Evolutionary conservation across 2,888 invertebrate genomes (phyloP), one percentile per base, ranked within the genome.

Genomic region (Plusia festucae): DNA sequence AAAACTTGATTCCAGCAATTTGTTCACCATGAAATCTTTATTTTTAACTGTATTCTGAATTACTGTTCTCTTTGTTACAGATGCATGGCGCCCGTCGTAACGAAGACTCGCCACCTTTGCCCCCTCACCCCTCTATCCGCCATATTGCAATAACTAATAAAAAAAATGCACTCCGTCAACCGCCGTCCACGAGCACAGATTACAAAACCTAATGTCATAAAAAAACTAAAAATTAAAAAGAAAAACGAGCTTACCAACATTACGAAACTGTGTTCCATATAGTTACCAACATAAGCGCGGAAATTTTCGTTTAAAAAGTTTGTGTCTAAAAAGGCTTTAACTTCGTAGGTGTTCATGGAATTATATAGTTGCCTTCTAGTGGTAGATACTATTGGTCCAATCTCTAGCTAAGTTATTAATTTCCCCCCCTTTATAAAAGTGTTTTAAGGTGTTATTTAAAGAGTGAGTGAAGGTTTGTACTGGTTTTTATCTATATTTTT

Each of bases 291-390:
- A 1, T 65, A 61, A 64, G 60, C 30, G 68, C 73, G 68, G 55
- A 66, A 66, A 66, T 46, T 53, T 68, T 71, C 65, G 68, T 67
- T 72, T 64, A 77, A 79, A 78, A 72, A 66, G 69, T 81, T 82
- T 80, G 68, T 57, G 40, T 78, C 75, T 72, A 81, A 82, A 66
- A 76, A 87, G 82, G 87, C 85, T 87, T 87, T 86, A 86, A 85
- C 76, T 78, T 81, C 60, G 68, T 78, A 78, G 65, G 75, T 76
- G 84, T 82, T 79, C 80, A 80, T 80, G 81, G 71, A 78, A 82
- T 85, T 84, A 84, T 82, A 89, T 93, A 92, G 91, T 89, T 93
- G 94, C 93, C 94, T 94, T 94, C 90, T 90, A 85, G 88, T 88
- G 88, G 90, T 82, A 76, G 85, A 9, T 82, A 83, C 89, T 89